Conservation (phyloP, 2,888 invertebrate species). For the Antitype chi region DNA sequence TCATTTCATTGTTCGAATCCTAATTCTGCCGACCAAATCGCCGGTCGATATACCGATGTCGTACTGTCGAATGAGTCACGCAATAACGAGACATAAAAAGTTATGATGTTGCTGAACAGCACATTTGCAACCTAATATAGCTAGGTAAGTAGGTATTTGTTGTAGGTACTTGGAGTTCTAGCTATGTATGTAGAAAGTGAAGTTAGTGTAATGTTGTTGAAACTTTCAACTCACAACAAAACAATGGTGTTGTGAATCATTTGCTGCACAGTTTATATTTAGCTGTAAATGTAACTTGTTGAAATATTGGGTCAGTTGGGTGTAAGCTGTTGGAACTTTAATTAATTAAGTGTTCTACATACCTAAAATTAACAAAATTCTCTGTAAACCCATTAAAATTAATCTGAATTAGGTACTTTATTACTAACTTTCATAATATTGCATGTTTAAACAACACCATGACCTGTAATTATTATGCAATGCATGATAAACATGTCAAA, state of each 20-base stretch:
- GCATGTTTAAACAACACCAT: slow-evolving; percentile 14
- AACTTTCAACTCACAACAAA: slow-evolving; percentile 36
- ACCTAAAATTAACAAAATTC: background rate
- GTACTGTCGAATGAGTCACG: slow-evolving; percentile 61
- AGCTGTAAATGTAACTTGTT: slow-evolving; percentile 25
- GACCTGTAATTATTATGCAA: slow-evolving; percentile 47
- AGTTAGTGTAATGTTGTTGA: slow-evolving; percentile 33
- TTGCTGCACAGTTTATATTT: slow-evolving; percentile 32
- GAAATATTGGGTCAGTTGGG: slow-evolving; percentile 30
- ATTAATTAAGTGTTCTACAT: slow-evolving; percentile 1
- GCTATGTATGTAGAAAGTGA: slow-evolving; percentile 47
- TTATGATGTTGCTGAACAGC: slow-evolving; percentile 44
- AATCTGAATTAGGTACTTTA: background rate
- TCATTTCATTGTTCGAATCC: slow-evolving; percentile 61
- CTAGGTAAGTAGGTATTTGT: slow-evolving; percentile 27
- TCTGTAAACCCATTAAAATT: slow-evolving; percentile 5
- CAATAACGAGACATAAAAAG: slow-evolving; percentile 48
- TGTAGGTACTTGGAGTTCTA: slow-evolving; percentile 42
- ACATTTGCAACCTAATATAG: slow-evolving; percentile 46
- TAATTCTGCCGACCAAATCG: slow-evolving; percentile 55
- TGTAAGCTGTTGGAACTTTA: slow-evolving; percentile 11
- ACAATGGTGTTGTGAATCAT: slow-evolving; percentile 36
- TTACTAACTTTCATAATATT: slow-evolving; percentile 5
- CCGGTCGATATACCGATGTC: slow-evolving; percentile 63
- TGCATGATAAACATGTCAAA: background rate